A percentile compares a stretch with the other conserved stretches of the same genome.
These are phyloP conservation scores for Trimorus sp. DNA, from an alignment of 2,888 invertebrate genomes.

Conservation along the genomic window DNA sequence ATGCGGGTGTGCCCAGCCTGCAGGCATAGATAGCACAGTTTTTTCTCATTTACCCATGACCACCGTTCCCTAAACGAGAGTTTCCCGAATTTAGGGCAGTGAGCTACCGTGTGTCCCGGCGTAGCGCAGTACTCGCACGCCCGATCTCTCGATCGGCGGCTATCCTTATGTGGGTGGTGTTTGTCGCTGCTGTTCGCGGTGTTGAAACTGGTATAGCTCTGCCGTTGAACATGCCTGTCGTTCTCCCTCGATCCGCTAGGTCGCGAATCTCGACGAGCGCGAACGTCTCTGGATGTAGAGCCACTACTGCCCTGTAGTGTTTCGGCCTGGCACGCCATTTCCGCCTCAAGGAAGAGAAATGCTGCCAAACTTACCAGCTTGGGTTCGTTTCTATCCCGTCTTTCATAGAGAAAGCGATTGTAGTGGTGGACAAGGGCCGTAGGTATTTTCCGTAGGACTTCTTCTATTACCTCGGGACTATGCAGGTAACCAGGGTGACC, in stretches of 20 bases:
- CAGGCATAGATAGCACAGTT: conserved; percentile 11
- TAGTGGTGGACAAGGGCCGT: not conserved
- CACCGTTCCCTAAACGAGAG: not conserved
- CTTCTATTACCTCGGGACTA: too few relatives aligned
- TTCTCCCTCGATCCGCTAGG: not conserved
- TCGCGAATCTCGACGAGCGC: not conserved
- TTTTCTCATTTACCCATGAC: not conserved
- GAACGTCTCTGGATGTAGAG: not conserved
- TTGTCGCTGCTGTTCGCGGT: too few relatives aligned
- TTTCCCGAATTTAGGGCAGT: not conserved
- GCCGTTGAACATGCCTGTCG: not conserved
- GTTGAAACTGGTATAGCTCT: not conserved
- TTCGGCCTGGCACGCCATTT: conserved; percentile 11
- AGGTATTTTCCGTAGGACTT: too few relatives aligned
- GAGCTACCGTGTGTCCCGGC: not conserved
- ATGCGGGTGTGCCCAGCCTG: conserved; percentile 1
- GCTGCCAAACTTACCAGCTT: not conserved
- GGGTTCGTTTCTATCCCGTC: not conserved
- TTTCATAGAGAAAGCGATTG: conserved; percentile 1
- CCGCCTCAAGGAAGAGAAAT: not conserved
- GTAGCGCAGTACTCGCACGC: not conserved
- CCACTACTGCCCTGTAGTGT: not conserved
- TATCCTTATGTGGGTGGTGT: too few relatives aligned
- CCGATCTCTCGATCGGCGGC: not conserved
- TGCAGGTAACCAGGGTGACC: too few relatives aligned